Evolutionary conservation across 1,140 invertebrate species (phyloP).

Genomic region (Plectrocnemia conspersa): DNA sequence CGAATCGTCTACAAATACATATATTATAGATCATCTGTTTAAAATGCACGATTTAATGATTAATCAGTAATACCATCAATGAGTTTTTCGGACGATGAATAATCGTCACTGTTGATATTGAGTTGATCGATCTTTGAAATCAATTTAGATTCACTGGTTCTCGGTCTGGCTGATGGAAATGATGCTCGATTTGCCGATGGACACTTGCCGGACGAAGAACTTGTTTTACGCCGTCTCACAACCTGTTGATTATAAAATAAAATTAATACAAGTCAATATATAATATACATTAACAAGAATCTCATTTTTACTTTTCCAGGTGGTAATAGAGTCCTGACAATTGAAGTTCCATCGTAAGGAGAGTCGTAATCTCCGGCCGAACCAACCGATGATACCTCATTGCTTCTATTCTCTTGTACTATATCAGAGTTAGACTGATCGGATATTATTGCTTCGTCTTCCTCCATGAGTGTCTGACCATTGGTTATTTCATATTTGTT

Average conservation of each 20-base stretch:
- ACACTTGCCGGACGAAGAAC: constrained; percentile 21
- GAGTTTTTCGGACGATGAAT: constrained; percentile 31
- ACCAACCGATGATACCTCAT: constrained; percentile 43
- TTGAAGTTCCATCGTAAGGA: constrained; percentile 51
- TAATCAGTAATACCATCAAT: constrained; percentile 25
- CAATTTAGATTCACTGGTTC: constrained; percentile 43
- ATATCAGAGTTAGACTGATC: constrained; percentile 55
- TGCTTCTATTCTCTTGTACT: constrained; percentile 37
- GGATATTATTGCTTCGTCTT: constrained; percentile 52
- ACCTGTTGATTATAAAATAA: constrained; percentile 41
- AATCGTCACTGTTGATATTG: constrained; percentile 30
- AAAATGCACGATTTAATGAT: neutral
- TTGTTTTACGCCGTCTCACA: constrained; percentile 48
- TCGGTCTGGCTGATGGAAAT: constrained; percentile 52
- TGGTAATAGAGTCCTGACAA: constrained; percentile 61
- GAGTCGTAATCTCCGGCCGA: constrained; percentile 45
- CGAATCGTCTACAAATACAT: constrained; percentile 38
- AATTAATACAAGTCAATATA: neutral
- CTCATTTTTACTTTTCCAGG: constrained; percentile 68
- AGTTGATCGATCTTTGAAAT: constrained; percentile 41
- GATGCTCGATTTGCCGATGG: constrained; percentile 51
- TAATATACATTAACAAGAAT: neutral
- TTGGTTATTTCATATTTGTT: constrained; percentile 18
- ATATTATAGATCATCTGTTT: no score
- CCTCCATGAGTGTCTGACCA: constrained; percentile 31